Evolutionary conservation across 1,140 invertebrate species (phyloP), one percentile per base, ranked within the genome.

Genomic region (Daktulosphaira vitifoliae): DNA sequence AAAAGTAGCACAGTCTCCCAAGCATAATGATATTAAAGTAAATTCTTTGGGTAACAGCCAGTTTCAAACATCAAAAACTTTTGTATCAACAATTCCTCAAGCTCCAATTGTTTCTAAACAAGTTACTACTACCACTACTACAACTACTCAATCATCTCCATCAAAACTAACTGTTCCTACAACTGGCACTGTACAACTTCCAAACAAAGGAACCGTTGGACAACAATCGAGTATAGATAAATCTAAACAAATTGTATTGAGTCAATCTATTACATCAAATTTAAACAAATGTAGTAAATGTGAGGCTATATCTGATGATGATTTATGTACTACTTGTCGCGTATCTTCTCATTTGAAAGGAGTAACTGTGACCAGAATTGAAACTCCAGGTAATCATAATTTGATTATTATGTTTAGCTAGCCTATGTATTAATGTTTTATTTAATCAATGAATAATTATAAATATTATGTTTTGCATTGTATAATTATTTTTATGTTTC

Each of bases 341-440:
- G 42, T 59, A 39, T 20, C 54, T 11, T 29, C 54, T 29, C 38
- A 59, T 16, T 59, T 59, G 7, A 59, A 59, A 42, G 39, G 39
- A 16, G 53, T 59, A 13, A 59, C 54, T n/a, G 38, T 59, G 1
- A 59, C 54, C 8, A 22, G 38, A 29, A 59, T 59, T 29, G 54
- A 46, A 26, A 59, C 54, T 6, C 54, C 54, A 20, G 13, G 54
- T 59, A 59, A 26, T 39, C 25, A n/a, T 0, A 25, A 25, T 39
- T 42, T n/a, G n/a, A n/a, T n/a, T n/a, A n/a, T n/a, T n/a, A n/a
- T n/a, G n/a, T n/a, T n/a, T n/a, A n/a, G n/a, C n/a, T n/a, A n/a
- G n/a, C n/a, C n/a, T n/a, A n/a, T n/a, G n/a, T n/a, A n/a, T n/a
- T n/a, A n/a, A n/a, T n/a, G n/a, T n/a, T n/a, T n/a, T n/a, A n/a